A percentile compares a stretch with the other conserved stretches of the same genome.
phyloP scores from a whole-genome alignment of 2,113 vertebrate genomes.

The Nothocercus nigrocapillus region DNA sequence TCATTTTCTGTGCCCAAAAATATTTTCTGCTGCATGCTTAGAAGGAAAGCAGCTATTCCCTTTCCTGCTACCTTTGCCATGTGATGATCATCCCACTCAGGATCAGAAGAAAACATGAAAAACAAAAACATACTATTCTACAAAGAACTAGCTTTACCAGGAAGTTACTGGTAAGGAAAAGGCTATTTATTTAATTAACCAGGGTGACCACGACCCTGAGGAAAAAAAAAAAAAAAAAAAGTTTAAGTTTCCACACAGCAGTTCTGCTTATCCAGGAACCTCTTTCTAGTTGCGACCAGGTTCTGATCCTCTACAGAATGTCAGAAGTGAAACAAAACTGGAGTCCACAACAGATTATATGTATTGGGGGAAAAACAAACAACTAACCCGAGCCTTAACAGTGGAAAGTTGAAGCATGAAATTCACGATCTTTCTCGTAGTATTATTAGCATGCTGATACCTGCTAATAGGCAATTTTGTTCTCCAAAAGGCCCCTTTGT shows the following conservation, averaged over 20 bases:
- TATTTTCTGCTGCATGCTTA: background rate
- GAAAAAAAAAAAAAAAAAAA: background rate
- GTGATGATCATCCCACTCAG: background rate
- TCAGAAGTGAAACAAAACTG: background rate
- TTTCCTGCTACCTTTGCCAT: background rate
- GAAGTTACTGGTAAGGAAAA: background rate
- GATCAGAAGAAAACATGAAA: background rate
- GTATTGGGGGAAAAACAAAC: background rate
- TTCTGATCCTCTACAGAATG: background rate
- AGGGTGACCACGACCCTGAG: background rate
- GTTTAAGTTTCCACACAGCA: background rate
- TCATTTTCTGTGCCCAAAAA: background rate
- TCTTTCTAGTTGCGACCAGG: background rate
- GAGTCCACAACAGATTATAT: background rate
- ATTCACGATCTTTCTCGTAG: constrained; percentile 22
- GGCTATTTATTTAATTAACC: background rate
- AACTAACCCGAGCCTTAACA: background rate
- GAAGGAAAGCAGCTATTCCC: background rate
- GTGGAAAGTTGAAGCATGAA: background rate
- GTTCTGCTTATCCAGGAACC: background rate
- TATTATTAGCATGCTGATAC: background rate
- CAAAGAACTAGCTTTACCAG: background rate
- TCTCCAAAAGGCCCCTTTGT: background rate
- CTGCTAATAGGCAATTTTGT: constrained; percentile 50
- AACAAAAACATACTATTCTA: background rate